Evolutionary conservation across 2,888 invertebrate species (phyloP), one percentile per base, ranked within the genome.

Genomic region (Teleiodes luculella): DNA sequence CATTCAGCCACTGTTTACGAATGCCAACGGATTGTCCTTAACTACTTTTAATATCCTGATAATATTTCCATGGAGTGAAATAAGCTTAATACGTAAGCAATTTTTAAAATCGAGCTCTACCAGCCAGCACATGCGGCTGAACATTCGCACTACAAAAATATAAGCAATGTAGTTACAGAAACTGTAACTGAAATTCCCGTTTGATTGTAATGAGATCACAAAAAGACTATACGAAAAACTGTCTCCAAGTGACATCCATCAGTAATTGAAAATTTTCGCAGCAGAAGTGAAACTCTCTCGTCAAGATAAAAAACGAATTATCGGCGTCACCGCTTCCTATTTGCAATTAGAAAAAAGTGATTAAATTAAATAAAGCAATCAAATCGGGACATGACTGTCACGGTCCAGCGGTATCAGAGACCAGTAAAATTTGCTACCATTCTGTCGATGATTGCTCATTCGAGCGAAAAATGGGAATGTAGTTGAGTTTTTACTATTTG

Each of bases 321-420:
- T 63, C 59, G 55, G 53, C 56, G 68, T 56, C 56, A 62, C 37
- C 57, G 66, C 63, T 73, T 65, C 64, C 65, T 70, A 64, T 68
- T 67, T 56, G 63, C 63, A 58, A 64, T 37, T 10, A 43, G 10
- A 51, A 70, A 80, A 77, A 72, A 70, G 66, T 65, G 62, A 65
- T 73, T 71, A 82, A 85, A 86, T 86, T 83, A 83, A 83, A 84
- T 85, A 84, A 83, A 80, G 81, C 78, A 80, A 83, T 83, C 78
- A 73, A 74, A 83, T 83, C 78, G 72, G 73, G 74, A 73, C 72
- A 71, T 74, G 63, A 68, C 72, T 73, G 76, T 68, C 70, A 77
- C 76, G 80, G 68, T 76, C 63, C 63, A 68, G 24, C 65, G 75
- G 63, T 58, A 64, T 64, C 63, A 24, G 67, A 63, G 62, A 72